Conservation (phyloP, 2,797 vertebrate genomes). For the Neomorphus geoffroyi region DNA sequence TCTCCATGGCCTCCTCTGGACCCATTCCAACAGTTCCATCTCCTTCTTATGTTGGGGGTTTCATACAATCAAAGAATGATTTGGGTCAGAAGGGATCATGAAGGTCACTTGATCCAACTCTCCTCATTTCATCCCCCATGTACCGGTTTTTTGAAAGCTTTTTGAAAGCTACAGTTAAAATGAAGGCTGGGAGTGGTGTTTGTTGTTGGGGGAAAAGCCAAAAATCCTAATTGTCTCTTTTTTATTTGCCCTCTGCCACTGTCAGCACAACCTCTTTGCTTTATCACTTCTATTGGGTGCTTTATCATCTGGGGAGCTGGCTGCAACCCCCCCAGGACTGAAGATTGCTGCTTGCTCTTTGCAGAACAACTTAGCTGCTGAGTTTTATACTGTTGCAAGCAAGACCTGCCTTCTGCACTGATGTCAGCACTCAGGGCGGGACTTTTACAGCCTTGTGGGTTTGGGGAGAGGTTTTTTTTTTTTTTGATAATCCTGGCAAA, state of each 20-base stretch:
- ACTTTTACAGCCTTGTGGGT: conserved; percentile 34
- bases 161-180: neutral
- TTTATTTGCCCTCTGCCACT: neutral
- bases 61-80: neutral
- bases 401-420: conserved; percentile 64
- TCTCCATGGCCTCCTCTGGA: too few relatives aligned
- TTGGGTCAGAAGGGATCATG: too few relatives aligned
- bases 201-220: too few relatives aligned
- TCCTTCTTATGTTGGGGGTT: too few relatives aligned
- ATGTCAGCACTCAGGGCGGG: conserved; percentile 63
- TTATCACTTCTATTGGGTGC: neutral
- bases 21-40: too few relatives aligned
- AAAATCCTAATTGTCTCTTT: neutral
- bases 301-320: neutral
- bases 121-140: neutral
- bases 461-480: neutral
- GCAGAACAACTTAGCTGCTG: neutral
- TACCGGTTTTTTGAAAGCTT: too few relatives aligned
- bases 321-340: neutral
- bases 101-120: too few relatives aligned
- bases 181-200: neutral
- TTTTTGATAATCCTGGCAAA: conserved; percentile 76
- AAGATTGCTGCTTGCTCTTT: neutral
- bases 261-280: neutral
- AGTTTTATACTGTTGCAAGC: conserved; percentile 18